phyloP scores from a whole-genome alignment of 2,888 invertebrate species.

The Phyto melanocephala region DNA sequence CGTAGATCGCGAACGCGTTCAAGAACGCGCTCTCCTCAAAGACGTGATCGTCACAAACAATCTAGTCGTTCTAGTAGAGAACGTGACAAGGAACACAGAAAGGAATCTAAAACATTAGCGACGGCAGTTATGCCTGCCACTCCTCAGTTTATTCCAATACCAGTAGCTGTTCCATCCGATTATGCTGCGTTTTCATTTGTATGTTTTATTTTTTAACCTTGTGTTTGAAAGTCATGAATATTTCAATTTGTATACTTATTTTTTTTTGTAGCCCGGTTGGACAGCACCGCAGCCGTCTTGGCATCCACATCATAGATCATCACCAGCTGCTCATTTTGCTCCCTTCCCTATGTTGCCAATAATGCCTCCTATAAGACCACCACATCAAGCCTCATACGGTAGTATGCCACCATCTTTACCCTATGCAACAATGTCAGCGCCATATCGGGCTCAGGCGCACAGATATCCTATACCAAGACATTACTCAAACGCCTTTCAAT shows the following conservation, averaged over 20 bases:
- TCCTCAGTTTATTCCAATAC: slow-evolving; percentile 63
- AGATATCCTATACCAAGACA: slow-evolving; percentile 29
- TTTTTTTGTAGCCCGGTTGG: slow-evolving; percentile 51
- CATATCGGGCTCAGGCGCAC: slow-evolving; percentile 26
- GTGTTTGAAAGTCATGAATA: background rate
- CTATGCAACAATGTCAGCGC: background rate
- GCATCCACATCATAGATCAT: slow-evolving; percentile 47
- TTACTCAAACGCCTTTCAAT: slow-evolving; percentile 14
- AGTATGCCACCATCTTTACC: slow-evolving; percentile 1
- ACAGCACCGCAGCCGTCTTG: slow-evolving; percentile 36
- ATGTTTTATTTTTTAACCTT: slow-evolving; percentile 1
- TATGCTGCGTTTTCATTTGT: slow-evolving; percentile 58
- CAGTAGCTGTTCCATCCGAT: slow-evolving; percentile 61
- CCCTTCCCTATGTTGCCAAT: slow-evolving; percentile 43
- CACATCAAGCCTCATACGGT: slow-evolving; percentile 17
- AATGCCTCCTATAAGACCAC: slow-evolving; percentile 27
- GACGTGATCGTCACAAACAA: slow-evolving; percentile 39
- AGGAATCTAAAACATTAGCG: background rate
- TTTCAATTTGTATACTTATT: background rate
- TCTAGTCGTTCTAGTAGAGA: slow-evolving; percentile 20
- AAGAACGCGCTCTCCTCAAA: slow-evolving; percentile 48
- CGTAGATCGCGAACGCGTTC: slow-evolving; percentile 50
- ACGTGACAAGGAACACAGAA: slow-evolving; percentile 18
- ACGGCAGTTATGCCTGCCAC: slow-evolving; percentile 20
- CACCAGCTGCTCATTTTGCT: slow-evolving; percentile 39